Base-by-base conservation (phyloP, 1,140 invertebrate species). In the Artemia franciscana region DNA sequence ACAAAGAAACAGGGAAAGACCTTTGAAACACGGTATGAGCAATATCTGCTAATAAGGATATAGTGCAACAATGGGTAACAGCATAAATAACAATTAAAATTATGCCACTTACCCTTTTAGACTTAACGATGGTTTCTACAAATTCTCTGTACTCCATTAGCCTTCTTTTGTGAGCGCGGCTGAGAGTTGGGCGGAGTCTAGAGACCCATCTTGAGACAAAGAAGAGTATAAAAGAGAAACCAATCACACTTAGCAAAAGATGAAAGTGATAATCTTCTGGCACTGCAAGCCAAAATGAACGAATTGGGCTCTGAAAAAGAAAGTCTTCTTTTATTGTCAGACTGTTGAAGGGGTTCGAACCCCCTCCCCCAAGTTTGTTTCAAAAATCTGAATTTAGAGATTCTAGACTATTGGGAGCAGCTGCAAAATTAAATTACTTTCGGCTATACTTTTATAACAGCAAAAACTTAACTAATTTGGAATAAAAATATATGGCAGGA, bases 91-190 rank as follows among this genome's bases (percentile, higher is more conserved):
- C 5, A 58, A 51, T 15, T 1, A 51, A 51, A 18, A 3, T 18
- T 18, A 15, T 51, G 3, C 12, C 1, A 59, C 65, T 66, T 70
- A 78, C 76, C 71, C 78, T 78, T 68, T 76, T 77, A 51, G 67
- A 68, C 64, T 75, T 77, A 4, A 78, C 73, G 26, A 70, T 70
- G 61, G 68, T 73, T 60, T 73, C 70, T 15, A 79, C 73, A 69
- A 73, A 76, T 24, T 76, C 73, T 63, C 71, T 68, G 60, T 74
- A 72, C 66, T 78, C 77, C 12, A 71, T 25, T 5, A 78, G 67
- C n/a, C 66, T 62, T 61, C 69, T 70, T 65, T 74, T 75, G 65
- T 76, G 73, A 65, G 75, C 76, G 24, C 74, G 69, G 18, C 71
- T 71, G 39, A 79, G 67, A 15, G 76, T 78, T 5, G 71, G 68